Conservation (phyloP, 1,140 invertebrate species). For the Tetragonula clypearis region DNA sequence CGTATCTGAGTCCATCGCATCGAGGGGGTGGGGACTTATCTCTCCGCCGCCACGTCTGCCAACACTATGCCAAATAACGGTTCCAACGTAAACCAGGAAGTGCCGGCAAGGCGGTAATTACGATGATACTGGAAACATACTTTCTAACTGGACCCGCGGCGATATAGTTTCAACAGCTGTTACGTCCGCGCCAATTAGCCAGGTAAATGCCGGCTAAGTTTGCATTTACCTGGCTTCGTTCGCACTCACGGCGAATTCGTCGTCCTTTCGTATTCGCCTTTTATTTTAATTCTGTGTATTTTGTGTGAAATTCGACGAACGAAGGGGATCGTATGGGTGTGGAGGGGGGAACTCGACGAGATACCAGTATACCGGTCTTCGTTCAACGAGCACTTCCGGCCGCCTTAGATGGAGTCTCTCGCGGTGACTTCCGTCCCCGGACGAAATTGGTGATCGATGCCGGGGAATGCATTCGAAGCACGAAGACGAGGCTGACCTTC, state of each 20-base stretch:
- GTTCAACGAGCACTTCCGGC: conserved; percentile 58
- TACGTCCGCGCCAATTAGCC: conserved; percentile 2
- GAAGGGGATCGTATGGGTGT: no score
- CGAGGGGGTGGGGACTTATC: conserved; percentile 51
- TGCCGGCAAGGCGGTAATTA: conserved; percentile 55
- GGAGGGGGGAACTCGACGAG: not conserved
- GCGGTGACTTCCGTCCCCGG: conserved; percentile 35
- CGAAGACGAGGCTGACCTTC: conserved; percentile 12
- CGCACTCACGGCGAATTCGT: no score
- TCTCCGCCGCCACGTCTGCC: conserved; percentile 7
- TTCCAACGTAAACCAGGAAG: conserved; percentile 61
- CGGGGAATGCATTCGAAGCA: conserved; percentile 41
- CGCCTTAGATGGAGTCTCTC: conserved; percentile 42
- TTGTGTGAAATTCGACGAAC: no score
- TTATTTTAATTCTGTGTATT: no score
- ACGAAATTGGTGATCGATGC: conserved; percentile 62
- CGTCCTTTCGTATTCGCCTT: no score
- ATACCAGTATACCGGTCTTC: conserved; percentile 52
- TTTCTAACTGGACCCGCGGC: conserved; percentile 62
- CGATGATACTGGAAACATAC: conserved; percentile 66
- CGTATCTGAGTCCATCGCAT: conserved; percentile 25
- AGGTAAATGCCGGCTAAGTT: not conserved
- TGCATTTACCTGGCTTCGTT: not conserved
- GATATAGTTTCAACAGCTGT: conserved; percentile 44
- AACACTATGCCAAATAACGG: conserved; percentile 64